phyloP scores from a whole-genome alignment of 1,140 invertebrate genomes.

The Drosophila suzukii region DNA sequence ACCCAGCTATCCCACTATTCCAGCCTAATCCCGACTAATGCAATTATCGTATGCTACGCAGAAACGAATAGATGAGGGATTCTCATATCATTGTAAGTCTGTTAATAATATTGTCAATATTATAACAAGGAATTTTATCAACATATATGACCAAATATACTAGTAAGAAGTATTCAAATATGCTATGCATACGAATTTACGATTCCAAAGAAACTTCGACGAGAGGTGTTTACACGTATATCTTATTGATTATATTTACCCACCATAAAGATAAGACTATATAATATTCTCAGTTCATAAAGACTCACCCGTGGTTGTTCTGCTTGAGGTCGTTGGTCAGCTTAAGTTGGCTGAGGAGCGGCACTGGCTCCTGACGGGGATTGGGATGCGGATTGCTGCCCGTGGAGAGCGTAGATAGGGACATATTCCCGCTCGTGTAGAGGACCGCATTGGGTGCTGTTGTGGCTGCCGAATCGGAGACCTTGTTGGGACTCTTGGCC shows the following conservation, averaged over 20 bases:
- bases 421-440: constrained; percentile 49
- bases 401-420: constrained; percentile 2
- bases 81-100: neutral
- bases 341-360: constrained; percentile 61
- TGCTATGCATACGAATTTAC: too few species aligned
- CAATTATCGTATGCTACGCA: constrained; percentile 39
- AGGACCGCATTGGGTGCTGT: constrained; percentile 43
- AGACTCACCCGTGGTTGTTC: constrained; percentile 64
- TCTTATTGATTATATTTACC: too few species aligned
- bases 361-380: constrained; percentile 41
- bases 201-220: too few species aligned
- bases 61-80: neutral
- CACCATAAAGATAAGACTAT: too few species aligned
- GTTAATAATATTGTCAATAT: neutral
- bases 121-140: too few species aligned
- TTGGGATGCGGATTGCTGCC: constrained; percentile 6
- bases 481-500: constrained; percentile 35
- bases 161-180: too few species aligned
- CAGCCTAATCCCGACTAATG: constrained; percentile 61
- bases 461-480: constrained; percentile 20
- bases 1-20: neutral
- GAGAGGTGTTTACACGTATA: too few species aligned
- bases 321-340: constrained; percentile 62
- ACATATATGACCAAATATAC: too few species aligned
- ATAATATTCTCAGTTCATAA: neutral